These are phyloP conservation scores for Eclectus roratus DNA, from an alignment of 2,113 vertebrate species.

Conservation along the genomic window DNA sequence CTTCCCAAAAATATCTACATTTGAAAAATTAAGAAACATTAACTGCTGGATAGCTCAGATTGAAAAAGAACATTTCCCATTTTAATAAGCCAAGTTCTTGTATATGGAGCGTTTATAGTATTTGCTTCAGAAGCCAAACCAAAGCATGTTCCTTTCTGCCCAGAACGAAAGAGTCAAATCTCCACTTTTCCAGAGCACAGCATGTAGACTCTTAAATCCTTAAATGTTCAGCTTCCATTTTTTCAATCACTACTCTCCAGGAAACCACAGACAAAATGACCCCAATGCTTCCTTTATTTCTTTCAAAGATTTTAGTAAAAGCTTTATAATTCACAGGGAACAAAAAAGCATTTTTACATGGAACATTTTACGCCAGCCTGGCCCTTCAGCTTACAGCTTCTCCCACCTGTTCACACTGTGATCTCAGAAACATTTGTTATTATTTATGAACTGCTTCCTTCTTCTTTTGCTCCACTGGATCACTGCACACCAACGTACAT, in stretches of 20 bases:
- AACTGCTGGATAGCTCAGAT: background rate
- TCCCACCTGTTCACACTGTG: background rate
- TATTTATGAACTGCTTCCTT: constrained; percentile 14
- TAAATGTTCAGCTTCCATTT: background rate
- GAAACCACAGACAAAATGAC: background rate
- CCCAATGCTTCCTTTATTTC: background rate
- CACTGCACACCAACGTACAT: background rate
- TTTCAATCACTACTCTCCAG: background rate
- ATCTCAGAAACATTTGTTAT: background rate
- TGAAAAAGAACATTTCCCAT: background rate
- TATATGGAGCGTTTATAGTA: background rate
- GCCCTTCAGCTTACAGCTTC: background rate
- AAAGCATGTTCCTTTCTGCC: background rate
- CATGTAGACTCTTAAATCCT: background rate
- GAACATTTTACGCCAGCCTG: background rate
- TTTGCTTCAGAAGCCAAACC: background rate
- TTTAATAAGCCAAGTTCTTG: background rate
- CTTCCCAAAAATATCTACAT: background rate
- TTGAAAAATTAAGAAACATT: background rate
- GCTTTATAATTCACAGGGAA: background rate
- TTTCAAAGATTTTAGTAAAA: background rate
- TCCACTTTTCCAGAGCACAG: background rate
- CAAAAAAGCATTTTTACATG: background rate
- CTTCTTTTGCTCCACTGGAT: background rate
- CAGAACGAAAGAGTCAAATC: background rate